A percentile compares a stretch with the other conserved stretches of the same genome.
These are phyloP conservation scores for Nemapogon koenigi DNA, from an alignment of 2,888 invertebrate genomes.

Conservation along the genomic window DNA sequence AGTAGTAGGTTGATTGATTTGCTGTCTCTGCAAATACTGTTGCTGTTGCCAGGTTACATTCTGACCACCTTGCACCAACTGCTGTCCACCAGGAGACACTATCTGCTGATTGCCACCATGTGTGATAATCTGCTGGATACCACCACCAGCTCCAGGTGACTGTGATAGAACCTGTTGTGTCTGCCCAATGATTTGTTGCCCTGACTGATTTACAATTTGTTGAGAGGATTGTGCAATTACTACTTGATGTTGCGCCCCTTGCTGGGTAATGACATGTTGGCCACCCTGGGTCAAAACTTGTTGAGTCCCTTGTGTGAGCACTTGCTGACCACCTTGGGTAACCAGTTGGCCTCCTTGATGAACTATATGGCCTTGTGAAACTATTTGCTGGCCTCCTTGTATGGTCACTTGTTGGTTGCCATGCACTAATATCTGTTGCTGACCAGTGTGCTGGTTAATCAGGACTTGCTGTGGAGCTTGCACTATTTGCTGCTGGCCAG, in stretches of 20 bases:
- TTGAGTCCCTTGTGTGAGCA: slow-evolving; percentile 47
- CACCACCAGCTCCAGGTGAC: slow-evolving; percentile 44
- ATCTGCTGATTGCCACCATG: slow-evolving; percentile 57
- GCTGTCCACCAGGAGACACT: slow-evolving; percentile 50
- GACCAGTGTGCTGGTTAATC: slow-evolving; percentile 53
- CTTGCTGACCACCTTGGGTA: slow-evolving; percentile 50
- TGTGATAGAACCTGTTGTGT: slow-evolving; percentile 47
- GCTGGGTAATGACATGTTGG: slow-evolving; percentile 55
- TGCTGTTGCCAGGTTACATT: slow-evolving; percentile 58
- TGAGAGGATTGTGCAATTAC: slow-evolving; percentile 55
- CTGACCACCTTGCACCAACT: slow-evolving; percentile 50
- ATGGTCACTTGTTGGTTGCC: slow-evolving; percentile 56
- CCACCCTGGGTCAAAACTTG: slow-evolving; percentile 55
- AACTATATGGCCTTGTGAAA: slow-evolving; percentile 53
- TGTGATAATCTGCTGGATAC: slow-evolving; percentile 58
- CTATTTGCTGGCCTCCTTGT: slow-evolving; percentile 53
- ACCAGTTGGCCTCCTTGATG: slow-evolving; percentile 55
- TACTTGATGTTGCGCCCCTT: slow-evolving; percentile 55
- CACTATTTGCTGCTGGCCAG: slow-evolving; percentile 57
- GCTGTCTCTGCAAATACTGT: slow-evolving; percentile 57
- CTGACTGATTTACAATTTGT: slow-evolving; percentile 54
- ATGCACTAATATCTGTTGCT: slow-evolving; percentile 57
- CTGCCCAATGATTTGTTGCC: slow-evolving; percentile 53
- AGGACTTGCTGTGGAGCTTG: slow-evolving; percentile 61
- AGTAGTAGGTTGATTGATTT: slow-evolving; percentile 55